Conservation (phyloP, 2,113 vertebrate genomes). For the human (Homo sapiens) region DNA sequence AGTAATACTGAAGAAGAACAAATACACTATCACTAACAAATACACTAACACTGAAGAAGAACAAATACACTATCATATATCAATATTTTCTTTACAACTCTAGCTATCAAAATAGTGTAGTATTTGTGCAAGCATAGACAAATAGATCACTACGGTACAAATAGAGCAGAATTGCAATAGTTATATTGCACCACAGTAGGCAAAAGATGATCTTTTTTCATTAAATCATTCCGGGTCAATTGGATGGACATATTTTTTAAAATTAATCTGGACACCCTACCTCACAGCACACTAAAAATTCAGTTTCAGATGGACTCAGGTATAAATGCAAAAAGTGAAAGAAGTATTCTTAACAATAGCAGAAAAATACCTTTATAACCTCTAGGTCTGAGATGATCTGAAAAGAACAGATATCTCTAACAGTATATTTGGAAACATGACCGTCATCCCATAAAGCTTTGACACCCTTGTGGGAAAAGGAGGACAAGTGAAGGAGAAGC, state of each 20-base stretch:
- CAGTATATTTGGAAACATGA: background rate
- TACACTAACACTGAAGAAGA: background rate
- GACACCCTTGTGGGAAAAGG: background rate
- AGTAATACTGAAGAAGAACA: background rate
- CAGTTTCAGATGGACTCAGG: background rate
- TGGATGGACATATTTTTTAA: background rate
- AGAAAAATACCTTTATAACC: background rate
- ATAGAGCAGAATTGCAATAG: background rate
- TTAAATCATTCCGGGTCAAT: background rate
- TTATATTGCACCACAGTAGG: background rate
- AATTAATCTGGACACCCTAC: background rate
- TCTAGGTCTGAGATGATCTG: background rate
- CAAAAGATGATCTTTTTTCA: background rate
- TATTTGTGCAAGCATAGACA: background rate
- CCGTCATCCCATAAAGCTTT: background rate
- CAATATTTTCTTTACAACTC: background rate
- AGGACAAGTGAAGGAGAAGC: background rate
- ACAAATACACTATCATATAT: background rate
- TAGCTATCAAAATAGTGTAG: background rate
- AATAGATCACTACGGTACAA: background rate
- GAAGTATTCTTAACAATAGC: background rate
- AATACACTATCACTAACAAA: too few species aligned
- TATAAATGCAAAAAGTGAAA: background rate
- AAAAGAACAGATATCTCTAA: background rate
- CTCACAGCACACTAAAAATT: background rate